Base-by-base conservation (phyloP, 2,888 invertebrate genomes). In the Trachelus troglodyta region DNA sequence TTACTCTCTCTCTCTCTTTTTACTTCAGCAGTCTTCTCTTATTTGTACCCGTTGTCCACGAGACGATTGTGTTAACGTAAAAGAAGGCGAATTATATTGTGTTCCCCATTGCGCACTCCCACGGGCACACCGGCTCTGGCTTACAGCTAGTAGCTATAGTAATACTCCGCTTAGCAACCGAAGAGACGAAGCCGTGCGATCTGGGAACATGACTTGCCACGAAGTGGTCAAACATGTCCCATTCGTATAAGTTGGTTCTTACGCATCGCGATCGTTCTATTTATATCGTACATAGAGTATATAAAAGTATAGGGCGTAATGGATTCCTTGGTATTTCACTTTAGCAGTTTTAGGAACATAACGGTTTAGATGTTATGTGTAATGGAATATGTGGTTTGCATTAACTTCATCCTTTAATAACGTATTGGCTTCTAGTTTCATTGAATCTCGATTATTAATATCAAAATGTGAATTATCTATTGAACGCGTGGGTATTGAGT, bases 171-270 rank as follows among this genome's bases (percentile, higher is more conserved):
- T 74, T 77, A 73, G 77, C 74, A 74, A 77, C 74, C 77, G 30
- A 35, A 77, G 74, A 77, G 71, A 71, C 34, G 71, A 71, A 71
- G 71, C 71, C 30, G 71, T 33, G 71, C 31, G 30, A 71, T 31
- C 71, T 71, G 31, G 30, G 56, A 56, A 56, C 56, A 56, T 56
- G 56, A 56, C 56, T 56, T 56, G 56, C 56, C 56, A 56, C 56
- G 56, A 31, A 82, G 82, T 81, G 79, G 82, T 82, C 82, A 82
- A 83, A 82, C 82, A 75, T 82, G 80, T 82, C 82, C 79, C 80
- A 80, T 82, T 78, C 73, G 78, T 75, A 40, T 56, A 56, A 40
- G 56, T 56, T 56, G 74, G 74, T 68, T 68, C 68, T 78, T 77
- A 76, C 73, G 76, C 75, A 75, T 75, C 34, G 74, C 75, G 75